Base-by-base conservation (phyloP, 2,888 invertebrate genomes). In the Napeogenes inachia region DNA sequence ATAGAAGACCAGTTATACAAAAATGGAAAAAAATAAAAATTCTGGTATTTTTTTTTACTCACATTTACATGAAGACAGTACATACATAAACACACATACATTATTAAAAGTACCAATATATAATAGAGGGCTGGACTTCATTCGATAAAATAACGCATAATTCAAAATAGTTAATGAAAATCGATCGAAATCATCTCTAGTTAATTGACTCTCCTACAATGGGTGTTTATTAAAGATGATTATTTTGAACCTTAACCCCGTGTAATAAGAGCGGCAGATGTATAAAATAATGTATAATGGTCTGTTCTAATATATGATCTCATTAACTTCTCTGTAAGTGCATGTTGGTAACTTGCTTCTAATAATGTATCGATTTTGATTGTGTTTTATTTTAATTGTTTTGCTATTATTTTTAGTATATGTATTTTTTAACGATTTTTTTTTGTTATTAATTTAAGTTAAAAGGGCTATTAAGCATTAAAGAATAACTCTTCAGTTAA, bases 101-200 rank as follows among this genome's bases (percentile, higher is more conserved):
- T 30, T 30, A 21, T 30, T 50, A 50, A 10, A 50, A 50, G 13
- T 46, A 57, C 30, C 21, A 21, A 61, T 54, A 32, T 57, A 55
- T 63, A 69, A 60, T 50, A 71, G 75, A 67, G 75, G 78, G 77
- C 76, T 72, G 78, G 57, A 78, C 71, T 72, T 71, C 73, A 75
- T 75, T 71, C 68, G 61, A 69, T 69, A 65, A 69, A 74, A 74
- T 74, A 79, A 68, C 70, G 65, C 69, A 74, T 74, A 73, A 73
- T 69, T 73, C 71, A 71, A 60, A 63, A 59, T 56, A 57, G 66
- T 67, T 76, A 78, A 79, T 77, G 77, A 75, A 75, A 76, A 75
- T 70, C 76, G 77, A 77, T 77, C 73, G 68, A 57, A 71, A 75
- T 75, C 75, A 67, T 63, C 70, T 61, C 66, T 67, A 69, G 73